Percentiles rank a stretch among this genome's conserved stretches.
phyloP scores from a whole-genome alignment of 1,140 invertebrate genomes.

The Lordiphosa collinella region DNA sequence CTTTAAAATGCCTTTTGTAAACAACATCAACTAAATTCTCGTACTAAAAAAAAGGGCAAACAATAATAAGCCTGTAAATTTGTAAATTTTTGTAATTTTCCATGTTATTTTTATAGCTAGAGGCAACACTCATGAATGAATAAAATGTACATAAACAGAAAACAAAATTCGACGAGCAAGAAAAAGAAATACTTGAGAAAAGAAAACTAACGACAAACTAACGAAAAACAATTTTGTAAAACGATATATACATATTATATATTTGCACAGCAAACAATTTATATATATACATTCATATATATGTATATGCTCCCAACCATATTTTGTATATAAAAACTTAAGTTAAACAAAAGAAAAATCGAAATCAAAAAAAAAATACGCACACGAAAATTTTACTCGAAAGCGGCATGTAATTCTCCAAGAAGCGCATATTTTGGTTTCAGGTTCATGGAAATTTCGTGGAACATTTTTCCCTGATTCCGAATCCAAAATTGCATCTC shows the following conservation, averaged over 20 bases:
- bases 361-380: slow-evolving; percentile 51
- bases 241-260: slow-evolving; percentile 73
- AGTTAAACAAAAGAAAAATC: slow-evolving; percentile 40
- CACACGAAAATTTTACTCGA: slow-evolving; percentile 65
- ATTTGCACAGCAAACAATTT: slow-evolving; percentile 74
- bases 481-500: background rate
- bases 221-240: slow-evolving; percentile 69
- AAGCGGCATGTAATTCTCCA: slow-evolving; percentile 8
- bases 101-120: slow-evolving; percentile 54
- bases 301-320: slow-evolving; percentile 58
- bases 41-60: slow-evolving; percentile 22
- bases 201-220: slow-evolving; percentile 65
- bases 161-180: slow-evolving; percentile 50
- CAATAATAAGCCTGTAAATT: slow-evolving; percentile 24
- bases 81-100: slow-evolving; percentile 66
- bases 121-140: slow-evolving; percentile 23
- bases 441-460: slow-evolving; percentile 41
- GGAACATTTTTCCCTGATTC: slow-evolving; percentile 52
- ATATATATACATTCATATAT: slow-evolving; percentile 65
- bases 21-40: slow-evolving; percentile 43
- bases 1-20: slow-evolving; percentile 46
- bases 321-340: slow-evolving; percentile 70
- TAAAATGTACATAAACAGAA: slow-evolving; percentile 28
- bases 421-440: background rate
- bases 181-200: slow-evolving; percentile 30